Conservation (phyloP, 2,797 vertebrate species). For the Periophthalmus magnuspinnatus region DNA sequence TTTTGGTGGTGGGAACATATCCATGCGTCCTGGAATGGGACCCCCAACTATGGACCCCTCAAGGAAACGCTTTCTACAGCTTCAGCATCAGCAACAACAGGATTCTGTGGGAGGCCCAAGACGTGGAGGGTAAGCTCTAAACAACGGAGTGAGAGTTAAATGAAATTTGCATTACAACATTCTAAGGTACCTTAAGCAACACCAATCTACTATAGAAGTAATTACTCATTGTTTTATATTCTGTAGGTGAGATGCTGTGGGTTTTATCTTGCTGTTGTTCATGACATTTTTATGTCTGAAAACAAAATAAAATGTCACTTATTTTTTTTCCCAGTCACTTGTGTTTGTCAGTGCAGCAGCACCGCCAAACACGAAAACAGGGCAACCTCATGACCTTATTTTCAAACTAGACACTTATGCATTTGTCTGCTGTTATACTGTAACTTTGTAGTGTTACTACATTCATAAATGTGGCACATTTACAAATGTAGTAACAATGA, state of each 20-base stretch:
- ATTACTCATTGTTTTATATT: background rate
- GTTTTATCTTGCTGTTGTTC: background rate
- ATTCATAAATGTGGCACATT: slow-evolving; percentile 28
- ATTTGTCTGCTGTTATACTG: slow-evolving; percentile 15
- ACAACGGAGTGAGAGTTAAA: slow-evolving; percentile 2
- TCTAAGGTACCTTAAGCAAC: background rate
- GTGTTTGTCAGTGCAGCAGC: slow-evolving; percentile 17
- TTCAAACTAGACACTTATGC: slow-evolving; percentile 30
- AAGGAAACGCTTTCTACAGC: slow-evolving; percentile 91
- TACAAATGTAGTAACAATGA: no score
- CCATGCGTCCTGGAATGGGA: slow-evolving; percentile 87
- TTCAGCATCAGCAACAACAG: slow-evolving; percentile 84
- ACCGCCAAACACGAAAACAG: slow-evolving; percentile 27
- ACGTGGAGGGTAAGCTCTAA: slow-evolving; percentile 86
- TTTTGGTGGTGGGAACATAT: slow-evolving; percentile 81
- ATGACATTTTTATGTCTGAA: background rate
- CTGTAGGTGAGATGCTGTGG: background rate
- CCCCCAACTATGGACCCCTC: slow-evolving; percentile 88
- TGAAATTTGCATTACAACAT: background rate
- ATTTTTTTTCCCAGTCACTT: background rate
- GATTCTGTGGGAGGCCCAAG: slow-evolving; percentile 82
- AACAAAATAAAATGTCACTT: background rate
- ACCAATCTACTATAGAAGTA: background rate
- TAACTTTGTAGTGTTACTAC: slow-evolving; percentile 29
- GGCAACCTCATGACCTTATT: slow-evolving; percentile 57